phyloP scores from a whole-genome alignment of 2,888 invertebrate genomes.

The Napeogenes inachia region DNA sequence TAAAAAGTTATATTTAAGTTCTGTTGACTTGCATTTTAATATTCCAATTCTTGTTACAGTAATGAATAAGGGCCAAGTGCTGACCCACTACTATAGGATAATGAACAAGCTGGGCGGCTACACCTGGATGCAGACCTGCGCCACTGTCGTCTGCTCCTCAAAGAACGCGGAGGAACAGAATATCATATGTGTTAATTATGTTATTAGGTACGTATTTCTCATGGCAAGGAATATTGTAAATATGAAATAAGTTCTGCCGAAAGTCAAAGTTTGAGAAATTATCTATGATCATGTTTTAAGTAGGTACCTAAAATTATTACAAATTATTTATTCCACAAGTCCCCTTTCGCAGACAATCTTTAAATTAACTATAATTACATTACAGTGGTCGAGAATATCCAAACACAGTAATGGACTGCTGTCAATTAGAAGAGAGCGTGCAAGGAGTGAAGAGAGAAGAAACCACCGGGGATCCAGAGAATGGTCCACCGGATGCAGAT shows the following conservation, averaged over 20 bases:
- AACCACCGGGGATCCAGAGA: constrained; percentile 88
- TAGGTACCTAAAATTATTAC: no score
- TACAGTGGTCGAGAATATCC: constrained; percentile 91
- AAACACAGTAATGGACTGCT: constrained; percentile 95
- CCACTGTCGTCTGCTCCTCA: constrained; percentile 95
- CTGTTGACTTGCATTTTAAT: no score
- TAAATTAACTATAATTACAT: constrained; percentile 32
- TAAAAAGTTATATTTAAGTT: no score
- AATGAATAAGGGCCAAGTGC: constrained; percentile 96
- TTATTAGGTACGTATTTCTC: constrained; percentile 86
- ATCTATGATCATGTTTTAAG: no score
- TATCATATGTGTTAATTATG: constrained; percentile 97
- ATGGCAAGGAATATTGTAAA: not conserved
- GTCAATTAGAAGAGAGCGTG: constrained; percentile 91
- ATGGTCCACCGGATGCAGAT: constrained; percentile 92
- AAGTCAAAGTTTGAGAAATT: not conserved
- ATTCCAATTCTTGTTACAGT: constrained; percentile 78
- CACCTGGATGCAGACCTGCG: constrained; percentile 98
- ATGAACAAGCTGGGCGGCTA: constrained; percentile 98
- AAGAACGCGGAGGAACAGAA: constrained; percentile 98
- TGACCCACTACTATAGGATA: constrained; percentile 96
- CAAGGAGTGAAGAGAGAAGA: constrained; percentile 91
- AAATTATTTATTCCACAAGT: no score
- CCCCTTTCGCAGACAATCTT: not conserved
- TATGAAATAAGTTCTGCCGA: not conserved